Percentiles rank a stretch among this genome's conserved stretches.
Evolutionary conservation across 2,797 vertebrate species (phyloP).

Genomic region (Smutsia temminckii): DNA sequence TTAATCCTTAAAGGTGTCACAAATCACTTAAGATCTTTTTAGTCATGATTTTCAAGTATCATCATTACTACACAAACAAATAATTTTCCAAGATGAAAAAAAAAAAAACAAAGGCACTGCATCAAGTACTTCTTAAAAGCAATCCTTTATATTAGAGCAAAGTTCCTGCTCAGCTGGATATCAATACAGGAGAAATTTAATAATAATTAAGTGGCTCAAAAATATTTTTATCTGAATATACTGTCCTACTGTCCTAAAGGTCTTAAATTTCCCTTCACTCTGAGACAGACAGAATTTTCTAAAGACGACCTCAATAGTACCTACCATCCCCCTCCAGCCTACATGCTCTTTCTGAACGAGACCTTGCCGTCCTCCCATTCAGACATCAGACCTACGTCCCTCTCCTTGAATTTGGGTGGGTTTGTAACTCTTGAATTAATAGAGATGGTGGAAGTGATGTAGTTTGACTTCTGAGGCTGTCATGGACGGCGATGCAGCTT

Average conservation of each 20-base stretch:
- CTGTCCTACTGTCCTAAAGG: not conserved
- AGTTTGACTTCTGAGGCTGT: not conserved
- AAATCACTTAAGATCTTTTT: not conserved
- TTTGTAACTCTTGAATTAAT: not conserved
- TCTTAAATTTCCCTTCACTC: not conserved
- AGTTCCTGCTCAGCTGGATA: not conserved
- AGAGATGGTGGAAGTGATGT: not conserved
- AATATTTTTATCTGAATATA: constrained; percentile 53
- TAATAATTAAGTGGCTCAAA: not conserved
- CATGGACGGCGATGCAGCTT: not conserved
- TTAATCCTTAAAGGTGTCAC: not conserved
- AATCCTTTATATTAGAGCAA: constrained; percentile 3
- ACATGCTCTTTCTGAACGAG: not conserved
- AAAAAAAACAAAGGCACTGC: not conserved
- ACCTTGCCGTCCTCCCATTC: not conserved
- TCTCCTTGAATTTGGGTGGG: not conserved
- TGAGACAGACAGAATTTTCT: constrained; percentile 10
- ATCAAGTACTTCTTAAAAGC: not conserved
- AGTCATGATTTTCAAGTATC: not conserved
- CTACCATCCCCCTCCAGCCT: too few species aligned
- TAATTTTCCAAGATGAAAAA: constrained; percentile 24
- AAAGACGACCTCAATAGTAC: not conserved
- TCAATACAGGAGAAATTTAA: not conserved
- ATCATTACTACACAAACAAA: not conserved
- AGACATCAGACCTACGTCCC: not conserved